Evolutionary conservation across 2,797 vertebrate species (phyloP).

Genomic region (Leuciscus waleckii): DNA sequence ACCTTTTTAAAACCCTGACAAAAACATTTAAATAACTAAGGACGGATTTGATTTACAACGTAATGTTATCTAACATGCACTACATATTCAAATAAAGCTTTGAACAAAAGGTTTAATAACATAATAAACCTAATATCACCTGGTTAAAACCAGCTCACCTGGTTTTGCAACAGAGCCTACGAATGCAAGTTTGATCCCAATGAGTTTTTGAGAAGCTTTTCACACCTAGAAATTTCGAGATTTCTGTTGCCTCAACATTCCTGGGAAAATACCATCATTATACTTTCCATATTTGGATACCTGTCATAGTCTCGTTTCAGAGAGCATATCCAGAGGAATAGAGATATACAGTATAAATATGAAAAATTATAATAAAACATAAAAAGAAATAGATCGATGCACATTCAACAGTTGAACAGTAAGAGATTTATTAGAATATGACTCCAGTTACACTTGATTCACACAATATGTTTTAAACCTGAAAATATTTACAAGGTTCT

Average conservation of each 20-base stretch:
- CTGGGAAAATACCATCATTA: slow-evolving; percentile 1
- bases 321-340: neutral
- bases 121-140: no score
- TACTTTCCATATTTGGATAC: slow-evolving; percentile 6
- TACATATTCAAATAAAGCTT: no score
- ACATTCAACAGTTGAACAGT: slow-evolving; percentile 65
- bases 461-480: slow-evolving; percentile 66
- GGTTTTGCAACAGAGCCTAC: neutral
- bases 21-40: no score
- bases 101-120: no score
- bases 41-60: no score
- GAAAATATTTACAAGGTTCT: slow-evolving; percentile 72
- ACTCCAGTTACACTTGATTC: slow-evolving; percentile 69
- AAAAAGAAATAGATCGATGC: neutral
- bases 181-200: neutral
- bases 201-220: neutral
- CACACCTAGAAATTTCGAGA: neutral
- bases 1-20: no score
- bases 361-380: neutral
- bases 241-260: slow-evolving; percentile 10
- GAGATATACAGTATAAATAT: neutral
- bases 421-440: slow-evolving; percentile 71
- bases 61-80: no score
- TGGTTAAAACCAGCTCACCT: neutral
- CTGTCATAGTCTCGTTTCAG: slow-evolving; percentile 1